Conservation (phyloP, 2,113 vertebrate genomes). For the Psittacula cyanocephala region DNA sequence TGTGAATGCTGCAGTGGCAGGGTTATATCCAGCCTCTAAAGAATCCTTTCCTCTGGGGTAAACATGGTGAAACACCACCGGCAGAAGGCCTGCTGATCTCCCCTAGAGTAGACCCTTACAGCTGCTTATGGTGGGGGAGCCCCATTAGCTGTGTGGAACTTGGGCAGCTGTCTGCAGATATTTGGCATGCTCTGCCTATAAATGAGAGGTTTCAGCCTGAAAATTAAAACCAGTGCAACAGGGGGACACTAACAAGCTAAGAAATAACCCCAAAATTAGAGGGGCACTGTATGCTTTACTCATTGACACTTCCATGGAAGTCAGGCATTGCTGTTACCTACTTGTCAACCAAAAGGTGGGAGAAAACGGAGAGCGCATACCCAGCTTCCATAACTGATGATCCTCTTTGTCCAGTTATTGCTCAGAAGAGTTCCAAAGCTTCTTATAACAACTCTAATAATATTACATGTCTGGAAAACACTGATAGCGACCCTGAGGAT, state of each 20-base stretch:
- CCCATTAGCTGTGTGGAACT: not conserved
- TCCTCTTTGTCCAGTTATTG: conserved; percentile 49
- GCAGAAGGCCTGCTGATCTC: not conserved
- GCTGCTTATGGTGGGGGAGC: not conserved
- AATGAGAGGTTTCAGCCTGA: not conserved
- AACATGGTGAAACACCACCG: fast-evolving
- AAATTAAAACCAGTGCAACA: fast-evolving
- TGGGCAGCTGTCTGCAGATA: not conserved
- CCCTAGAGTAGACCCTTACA: not conserved
- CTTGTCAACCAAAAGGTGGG: not conserved
- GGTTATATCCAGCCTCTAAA: not conserved
- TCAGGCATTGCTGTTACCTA: not conserved
- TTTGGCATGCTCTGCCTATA: not conserved
- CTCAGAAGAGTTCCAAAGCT: conserved; percentile 17
- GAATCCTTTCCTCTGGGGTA: not conserved
- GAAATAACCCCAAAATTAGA: not conserved
- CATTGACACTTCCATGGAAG: not conserved
- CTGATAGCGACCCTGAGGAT: conserved; percentile 51
- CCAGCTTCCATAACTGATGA: conserved; percentile 37
- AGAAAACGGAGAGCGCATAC: conserved; percentile 22
- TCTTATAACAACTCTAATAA: conserved; percentile 51
- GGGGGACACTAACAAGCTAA: not conserved
- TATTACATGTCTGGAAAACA: conserved; percentile 53
- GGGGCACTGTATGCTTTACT: fast-evolving
- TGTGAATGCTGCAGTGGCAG: not conserved